Evolutionary conservation across 2,113 vertebrate genomes (phyloP).

Genomic region (Ciconia stormi): DNA sequence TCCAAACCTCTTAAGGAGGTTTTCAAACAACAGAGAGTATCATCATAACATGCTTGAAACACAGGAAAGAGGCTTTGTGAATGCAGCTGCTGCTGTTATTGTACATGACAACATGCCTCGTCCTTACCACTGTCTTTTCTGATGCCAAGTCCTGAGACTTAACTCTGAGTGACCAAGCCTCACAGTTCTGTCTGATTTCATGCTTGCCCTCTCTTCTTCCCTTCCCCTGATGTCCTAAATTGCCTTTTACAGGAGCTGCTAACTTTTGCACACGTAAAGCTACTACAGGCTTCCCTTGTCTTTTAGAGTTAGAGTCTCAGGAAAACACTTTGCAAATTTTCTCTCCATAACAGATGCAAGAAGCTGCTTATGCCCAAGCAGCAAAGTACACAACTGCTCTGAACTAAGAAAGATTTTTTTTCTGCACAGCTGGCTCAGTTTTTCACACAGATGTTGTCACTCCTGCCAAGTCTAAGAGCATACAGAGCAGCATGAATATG

Average conservation of each 20-base stretch:
- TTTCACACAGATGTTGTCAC: constrained; percentile 27
- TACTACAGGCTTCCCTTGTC: background rate
- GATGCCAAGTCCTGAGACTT: background rate
- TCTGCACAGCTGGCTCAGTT: constrained; percentile 42
- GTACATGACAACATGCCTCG: background rate
- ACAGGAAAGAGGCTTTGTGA: background rate
- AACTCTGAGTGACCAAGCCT: background rate
- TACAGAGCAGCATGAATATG: constrained; percentile 22
- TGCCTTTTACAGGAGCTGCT: background rate
- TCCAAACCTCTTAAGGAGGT: background rate
- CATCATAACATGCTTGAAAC: background rate
- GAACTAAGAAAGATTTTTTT: background rate
- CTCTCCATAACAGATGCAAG: background rate
- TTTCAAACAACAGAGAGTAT: background rate
- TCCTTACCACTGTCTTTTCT: background rate
- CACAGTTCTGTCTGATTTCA: background rate
- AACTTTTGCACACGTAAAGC: background rate
- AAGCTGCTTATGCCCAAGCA: constrained; percentile 4
- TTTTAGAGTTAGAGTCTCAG: background rate
- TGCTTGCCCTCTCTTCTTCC: background rate
- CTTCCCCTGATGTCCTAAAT: background rate
- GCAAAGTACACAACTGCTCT: background rate
- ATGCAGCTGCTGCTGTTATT: background rate
- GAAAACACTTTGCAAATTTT: background rate
- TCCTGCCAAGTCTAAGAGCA: background rate